Evolutionary conservation across 2,797 vertebrate genomes (phyloP).

Genomic region (Corythornis leucogaster): DNA sequence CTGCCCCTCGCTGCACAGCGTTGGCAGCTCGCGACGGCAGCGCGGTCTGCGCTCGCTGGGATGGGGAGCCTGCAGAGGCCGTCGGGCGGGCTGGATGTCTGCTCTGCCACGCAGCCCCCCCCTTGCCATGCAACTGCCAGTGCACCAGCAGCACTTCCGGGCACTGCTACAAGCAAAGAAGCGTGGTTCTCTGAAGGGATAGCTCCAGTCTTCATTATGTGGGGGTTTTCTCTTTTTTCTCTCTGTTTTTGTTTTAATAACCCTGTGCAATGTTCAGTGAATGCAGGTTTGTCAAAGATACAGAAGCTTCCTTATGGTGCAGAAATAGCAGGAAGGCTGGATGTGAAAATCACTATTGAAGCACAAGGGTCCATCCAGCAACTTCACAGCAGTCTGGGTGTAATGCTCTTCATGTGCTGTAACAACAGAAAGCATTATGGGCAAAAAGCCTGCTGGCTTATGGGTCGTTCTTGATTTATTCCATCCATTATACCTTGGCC

Average conservation of each 20-base stretch:
- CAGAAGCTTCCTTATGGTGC: not conserved
- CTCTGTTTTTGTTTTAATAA: not conserved
- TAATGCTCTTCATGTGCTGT: constrained; percentile 3
- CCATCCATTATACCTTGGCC: not conserved
- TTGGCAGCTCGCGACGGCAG: constrained; percentile 22
- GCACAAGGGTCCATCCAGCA: not conserved
- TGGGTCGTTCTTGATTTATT: constrained; percentile 38
- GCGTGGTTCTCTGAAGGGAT: constrained; percentile 27
- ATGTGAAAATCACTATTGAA: not conserved
- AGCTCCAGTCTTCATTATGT: constrained; percentile 25
- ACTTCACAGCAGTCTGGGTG: constrained; percentile 4
- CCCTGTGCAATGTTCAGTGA: constrained; percentile 4
- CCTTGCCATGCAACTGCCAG: constrained; percentile 67
- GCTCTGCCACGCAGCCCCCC: constrained; percentile 50
- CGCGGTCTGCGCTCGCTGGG: constrained; percentile 56
- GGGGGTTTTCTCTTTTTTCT: not conserved
- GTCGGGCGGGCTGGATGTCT: constrained; percentile 61
- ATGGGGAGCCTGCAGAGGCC: constrained; percentile 43
- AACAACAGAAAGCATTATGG: not conserved
- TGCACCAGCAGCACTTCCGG: constrained; percentile 66
- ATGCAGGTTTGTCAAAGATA: constrained; percentile 13
- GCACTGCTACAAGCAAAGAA: constrained; percentile 33
- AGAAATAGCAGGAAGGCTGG: not conserved
- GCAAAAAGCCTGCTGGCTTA: constrained; percentile 17
- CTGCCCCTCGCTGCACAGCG: constrained; percentile 11